Conservation (phyloP, 2,797 vertebrate genomes). For the Dryobates pubescens region DNA sequence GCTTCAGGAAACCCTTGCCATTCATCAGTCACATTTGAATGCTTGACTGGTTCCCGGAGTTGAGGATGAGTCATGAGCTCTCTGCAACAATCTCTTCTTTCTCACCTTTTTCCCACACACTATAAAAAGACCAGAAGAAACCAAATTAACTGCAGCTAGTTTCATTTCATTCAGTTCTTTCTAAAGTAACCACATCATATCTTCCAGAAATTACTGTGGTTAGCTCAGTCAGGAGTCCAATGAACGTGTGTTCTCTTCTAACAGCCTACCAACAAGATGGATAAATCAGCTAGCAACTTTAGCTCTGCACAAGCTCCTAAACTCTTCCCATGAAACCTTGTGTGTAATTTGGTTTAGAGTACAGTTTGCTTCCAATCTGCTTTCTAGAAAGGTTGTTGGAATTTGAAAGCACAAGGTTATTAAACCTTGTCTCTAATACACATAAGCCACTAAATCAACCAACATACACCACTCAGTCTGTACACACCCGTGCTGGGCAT, state of each 20-base stretch:
- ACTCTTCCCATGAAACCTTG: not conserved
- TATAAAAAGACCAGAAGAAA: slow-evolving; percentile 26
- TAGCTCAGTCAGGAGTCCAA: slow-evolving; percentile 8
- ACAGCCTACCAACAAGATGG: not conserved
- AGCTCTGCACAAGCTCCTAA: not conserved
- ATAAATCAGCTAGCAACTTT: slow-evolving; percentile 12
- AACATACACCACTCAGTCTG: not conserved
- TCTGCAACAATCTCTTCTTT: not conserved
- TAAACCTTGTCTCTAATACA: slow-evolving; percentile 12
- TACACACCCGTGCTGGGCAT: not conserved
- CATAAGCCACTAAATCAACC: not conserved
- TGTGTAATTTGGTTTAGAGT: not conserved
- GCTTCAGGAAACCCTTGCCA: not conserved
- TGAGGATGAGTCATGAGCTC: not conserved
- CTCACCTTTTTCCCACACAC: not conserved
- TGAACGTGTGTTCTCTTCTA: slow-evolving; percentile 4
- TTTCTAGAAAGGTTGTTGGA: slow-evolving; percentile 15
- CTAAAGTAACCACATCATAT: not conserved
- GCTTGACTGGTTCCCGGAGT: not conserved
- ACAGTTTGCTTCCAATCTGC: not conserved
- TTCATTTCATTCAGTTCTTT: slow-evolving; percentile 29
- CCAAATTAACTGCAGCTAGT: slow-evolving; percentile 4
- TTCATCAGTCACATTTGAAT: not conserved
- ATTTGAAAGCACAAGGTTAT: not conserved
- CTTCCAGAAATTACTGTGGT: slow-evolving; percentile 11